phyloP scores from a whole-genome alignment of 1,140 invertebrate genomes.

The Globodera ellingtonae region DNA sequence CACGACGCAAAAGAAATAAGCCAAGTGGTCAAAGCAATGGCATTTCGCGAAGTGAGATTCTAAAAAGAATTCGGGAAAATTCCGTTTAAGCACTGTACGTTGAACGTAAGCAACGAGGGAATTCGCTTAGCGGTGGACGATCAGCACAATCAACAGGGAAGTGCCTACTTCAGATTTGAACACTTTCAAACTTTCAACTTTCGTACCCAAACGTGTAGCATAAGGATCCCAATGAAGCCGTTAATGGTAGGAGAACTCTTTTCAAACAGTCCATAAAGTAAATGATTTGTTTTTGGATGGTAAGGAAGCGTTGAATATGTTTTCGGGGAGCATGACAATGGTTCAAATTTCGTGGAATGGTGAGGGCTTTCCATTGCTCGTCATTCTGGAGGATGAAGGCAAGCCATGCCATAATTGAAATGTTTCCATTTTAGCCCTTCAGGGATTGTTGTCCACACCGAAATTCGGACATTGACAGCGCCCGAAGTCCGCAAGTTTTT shows the following conservation, averaged over 20 bases:
- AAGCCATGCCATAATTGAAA: background rate
- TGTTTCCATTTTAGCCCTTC: background rate
- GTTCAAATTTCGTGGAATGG: slow-evolving; percentile 14
- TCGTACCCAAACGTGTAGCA: slow-evolving; percentile 14
- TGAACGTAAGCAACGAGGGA: slow-evolving; percentile 27
- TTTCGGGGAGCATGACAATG: slow-evolving; percentile 20
- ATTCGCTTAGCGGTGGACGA: slow-evolving; percentile 24
- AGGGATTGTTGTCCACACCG: slow-evolving; percentile 21
- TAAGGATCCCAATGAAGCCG: slow-evolving; percentile 11
- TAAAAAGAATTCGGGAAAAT: background rate
- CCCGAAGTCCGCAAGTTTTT: background rate
- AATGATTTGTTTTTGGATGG: background rate
- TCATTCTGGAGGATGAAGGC: slow-evolving; percentile 19
- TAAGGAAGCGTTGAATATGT: slow-evolving; percentile 28
- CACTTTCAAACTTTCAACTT: slow-evolving; percentile 23
- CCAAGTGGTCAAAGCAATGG: slow-evolving; percentile 24
- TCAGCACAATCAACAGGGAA: slow-evolving; percentile 26
- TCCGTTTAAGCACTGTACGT: slow-evolving; percentile 17
- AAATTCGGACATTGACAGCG: slow-evolving; percentile 22
- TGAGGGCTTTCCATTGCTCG: slow-evolving; percentile 17
- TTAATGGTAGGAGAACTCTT: slow-evolving; percentile 14
- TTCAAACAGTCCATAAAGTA: background rate
- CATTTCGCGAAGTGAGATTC: slow-evolving; percentile 13
- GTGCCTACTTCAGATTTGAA: slow-evolving; percentile 21
- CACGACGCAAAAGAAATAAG: slow-evolving; percentile 23